Conservation (phyloP, 2,113 vertebrate genomes). For the Sorex araneus region DNA sequence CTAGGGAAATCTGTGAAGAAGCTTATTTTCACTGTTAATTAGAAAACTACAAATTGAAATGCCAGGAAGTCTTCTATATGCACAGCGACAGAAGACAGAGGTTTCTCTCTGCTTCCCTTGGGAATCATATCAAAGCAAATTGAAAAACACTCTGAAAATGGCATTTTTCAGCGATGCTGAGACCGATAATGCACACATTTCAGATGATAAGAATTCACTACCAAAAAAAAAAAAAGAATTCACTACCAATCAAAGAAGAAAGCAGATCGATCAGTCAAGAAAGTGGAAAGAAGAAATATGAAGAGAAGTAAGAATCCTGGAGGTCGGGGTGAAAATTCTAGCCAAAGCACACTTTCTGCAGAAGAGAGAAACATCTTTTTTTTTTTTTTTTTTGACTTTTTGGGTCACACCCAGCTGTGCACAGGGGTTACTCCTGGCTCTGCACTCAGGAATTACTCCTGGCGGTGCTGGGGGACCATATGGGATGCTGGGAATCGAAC, state of each 20-base stretch:
- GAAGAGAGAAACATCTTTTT: not conserved
- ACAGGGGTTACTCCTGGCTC: too few relatives aligned
- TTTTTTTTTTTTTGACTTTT: too few relatives aligned
- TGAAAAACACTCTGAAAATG: not conserved
- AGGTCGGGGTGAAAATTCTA: not conserved
- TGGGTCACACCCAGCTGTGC: too few relatives aligned
- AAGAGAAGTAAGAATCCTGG: not conserved
- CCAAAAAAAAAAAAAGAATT: not conserved
- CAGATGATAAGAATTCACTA: not conserved
- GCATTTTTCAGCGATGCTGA: slow-evolving; percentile 4
- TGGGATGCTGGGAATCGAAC: too few relatives aligned
- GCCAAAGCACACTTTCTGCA: not conserved
- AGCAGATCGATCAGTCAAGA: not conserved
- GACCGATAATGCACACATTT: not conserved
- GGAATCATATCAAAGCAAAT: not conserved
- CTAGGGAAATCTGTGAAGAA: not conserved
- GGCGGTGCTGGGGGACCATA: too few relatives aligned
- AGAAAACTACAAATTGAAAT: not conserved
- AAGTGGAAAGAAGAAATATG: not conserved
- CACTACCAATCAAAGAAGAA: not conserved
- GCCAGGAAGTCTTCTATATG: not conserved
- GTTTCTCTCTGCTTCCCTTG: not conserved
- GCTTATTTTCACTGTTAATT: not conserved
- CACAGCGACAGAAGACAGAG: not conserved
- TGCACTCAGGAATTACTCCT: too few relatives aligned